phyloP scores from a whole-genome alignment of 1,140 invertebrate species.

The Ctenoplectra terminalis region DNA sequence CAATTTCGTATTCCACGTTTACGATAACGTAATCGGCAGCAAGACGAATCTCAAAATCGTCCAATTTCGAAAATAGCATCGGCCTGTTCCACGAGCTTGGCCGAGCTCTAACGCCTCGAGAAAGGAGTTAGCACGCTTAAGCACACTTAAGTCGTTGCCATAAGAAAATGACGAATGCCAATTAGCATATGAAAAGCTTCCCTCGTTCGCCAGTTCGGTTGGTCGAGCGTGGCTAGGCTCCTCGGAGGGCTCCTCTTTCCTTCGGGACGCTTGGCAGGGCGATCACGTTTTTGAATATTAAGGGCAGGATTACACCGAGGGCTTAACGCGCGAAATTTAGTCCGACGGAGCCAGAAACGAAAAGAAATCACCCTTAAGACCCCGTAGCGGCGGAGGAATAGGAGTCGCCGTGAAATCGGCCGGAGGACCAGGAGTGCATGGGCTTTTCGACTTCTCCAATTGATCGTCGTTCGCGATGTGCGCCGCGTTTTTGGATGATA shows the following conservation, averaged over 20 bases:
- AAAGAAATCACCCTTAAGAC: conserved; percentile 80
- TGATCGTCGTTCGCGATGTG: conserved; percentile 16
- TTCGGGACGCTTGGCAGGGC: conserved; percentile 77
- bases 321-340: conserved; percentile 83
- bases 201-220: conserved; percentile 51
- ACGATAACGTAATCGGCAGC: background rate
- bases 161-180: conserved; percentile 84
- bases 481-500: conserved; percentile 44
- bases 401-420: conserved; percentile 9
- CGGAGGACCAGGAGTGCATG: background rate
- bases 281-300: conserved; percentile 85
- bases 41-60: background rate
- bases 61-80: conserved; percentile 54
- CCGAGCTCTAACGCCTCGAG: conserved; percentile 36
- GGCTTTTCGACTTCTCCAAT: background rate
- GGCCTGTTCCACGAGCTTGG: conserved; percentile 11
- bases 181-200: conserved; percentile 84
- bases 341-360: conserved; percentile 71
- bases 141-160: conserved; percentile 80
- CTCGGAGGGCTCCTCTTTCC: conserved; percentile 39
- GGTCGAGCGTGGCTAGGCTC: conserved; percentile 2
- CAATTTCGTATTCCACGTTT: background rate
- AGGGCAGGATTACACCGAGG: conserved; percentile 82
- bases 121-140: conserved; percentile 74
- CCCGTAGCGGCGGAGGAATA: conserved; percentile 11